Conservation (phyloP, 2,797 vertebrate species). For the Eurystomus glaucurus region DNA sequence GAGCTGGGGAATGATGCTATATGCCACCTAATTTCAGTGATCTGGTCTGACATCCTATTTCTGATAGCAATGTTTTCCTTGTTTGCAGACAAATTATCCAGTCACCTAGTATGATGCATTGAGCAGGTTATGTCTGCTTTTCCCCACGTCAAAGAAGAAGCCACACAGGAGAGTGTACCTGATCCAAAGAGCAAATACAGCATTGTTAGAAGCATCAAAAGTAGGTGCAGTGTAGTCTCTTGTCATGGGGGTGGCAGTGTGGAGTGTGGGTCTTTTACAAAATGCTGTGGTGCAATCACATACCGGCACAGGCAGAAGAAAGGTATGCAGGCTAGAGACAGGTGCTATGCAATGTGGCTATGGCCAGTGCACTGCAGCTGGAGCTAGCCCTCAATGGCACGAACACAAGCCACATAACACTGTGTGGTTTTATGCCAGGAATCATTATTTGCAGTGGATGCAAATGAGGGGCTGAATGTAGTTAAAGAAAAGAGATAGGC, state of each 20-base stretch:
- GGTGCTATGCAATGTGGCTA: background rate
- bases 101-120: background rate
- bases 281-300: background rate
- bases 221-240: background rate
- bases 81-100: background rate
- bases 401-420: background rate
- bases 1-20: background rate
- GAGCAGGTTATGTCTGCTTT: background rate
- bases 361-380: background rate
- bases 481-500: background rate
- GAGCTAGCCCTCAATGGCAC: background rate
- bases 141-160: background rate
- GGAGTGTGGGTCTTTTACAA: background rate
- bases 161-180: background rate
- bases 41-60: background rate
- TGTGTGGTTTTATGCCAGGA: background rate
- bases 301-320: background rate
- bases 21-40: background rate
- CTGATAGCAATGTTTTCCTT: background rate
- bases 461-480: background rate
- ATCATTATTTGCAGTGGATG: background rate
- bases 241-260: background rate
- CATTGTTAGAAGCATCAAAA: background rate
- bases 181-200: background rate
- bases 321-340: background rate